Conservation (phyloP, 92 coral and sea anemone genomes). For the Diadumene lineata region DNA sequence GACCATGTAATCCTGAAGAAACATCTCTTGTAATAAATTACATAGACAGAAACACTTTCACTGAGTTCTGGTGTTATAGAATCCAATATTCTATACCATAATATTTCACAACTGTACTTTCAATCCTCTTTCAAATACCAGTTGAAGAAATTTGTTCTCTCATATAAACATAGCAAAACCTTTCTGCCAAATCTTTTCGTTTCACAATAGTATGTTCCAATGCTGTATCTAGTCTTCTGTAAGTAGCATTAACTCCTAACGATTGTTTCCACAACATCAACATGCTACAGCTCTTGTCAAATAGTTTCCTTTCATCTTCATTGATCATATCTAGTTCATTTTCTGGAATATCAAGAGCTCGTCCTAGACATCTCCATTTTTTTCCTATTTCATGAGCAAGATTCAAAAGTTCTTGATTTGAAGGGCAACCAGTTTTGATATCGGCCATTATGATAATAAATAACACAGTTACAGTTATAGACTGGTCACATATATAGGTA, state of each 20-base stretch:
- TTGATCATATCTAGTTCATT: slow-evolving; percentile 42
- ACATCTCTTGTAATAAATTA: too few species aligned
- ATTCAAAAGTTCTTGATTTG: slow-evolving; percentile 34
- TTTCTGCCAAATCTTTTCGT: slow-evolving; percentile 53
- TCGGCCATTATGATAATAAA: slow-evolving; percentile 23
- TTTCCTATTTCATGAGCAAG: slow-evolving; percentile 56
- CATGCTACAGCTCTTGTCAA: slow-evolving; percentile 57
- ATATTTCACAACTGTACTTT: not conserved
- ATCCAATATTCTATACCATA: too few species aligned
- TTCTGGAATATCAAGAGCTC: slow-evolving; percentile 59
- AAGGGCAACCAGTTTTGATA: slow-evolving; percentile 26
- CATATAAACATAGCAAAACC: slow-evolving; percentile 41
- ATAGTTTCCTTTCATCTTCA: slow-evolving; percentile 44
- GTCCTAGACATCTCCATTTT: slow-evolving; percentile 57
- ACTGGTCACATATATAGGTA: not conserved
- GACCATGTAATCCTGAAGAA: too few species aligned
- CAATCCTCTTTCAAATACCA: not conserved
- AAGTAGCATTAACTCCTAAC: slow-evolving; percentile 56
- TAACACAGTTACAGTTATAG: not conserved
- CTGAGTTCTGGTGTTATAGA: not conserved
- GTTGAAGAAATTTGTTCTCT: slow-evolving; percentile 1
- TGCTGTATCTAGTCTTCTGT: slow-evolving; percentile 31
- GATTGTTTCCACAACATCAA: slow-evolving; percentile 51
- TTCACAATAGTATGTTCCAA: slow-evolving; percentile 47
- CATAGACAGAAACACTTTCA: too few species aligned